Evolutionary conservation across 2,113 vertebrate species (phyloP).

Genomic region (Noctilio leporinus): DNA sequence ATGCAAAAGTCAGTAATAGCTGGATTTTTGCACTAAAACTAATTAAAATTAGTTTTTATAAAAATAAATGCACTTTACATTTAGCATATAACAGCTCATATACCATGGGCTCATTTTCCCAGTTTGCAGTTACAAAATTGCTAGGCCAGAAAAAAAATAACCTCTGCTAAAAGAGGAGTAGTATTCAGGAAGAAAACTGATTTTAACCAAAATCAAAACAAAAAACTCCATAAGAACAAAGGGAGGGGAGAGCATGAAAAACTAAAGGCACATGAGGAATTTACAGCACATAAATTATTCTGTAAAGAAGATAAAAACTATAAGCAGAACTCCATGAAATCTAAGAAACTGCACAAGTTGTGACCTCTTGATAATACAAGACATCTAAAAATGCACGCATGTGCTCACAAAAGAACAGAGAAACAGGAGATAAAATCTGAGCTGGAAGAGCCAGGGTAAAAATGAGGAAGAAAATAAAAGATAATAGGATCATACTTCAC

Average conservation of each 20-base stretch:
- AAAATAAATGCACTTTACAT: not conserved
- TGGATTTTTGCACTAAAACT: not conserved
- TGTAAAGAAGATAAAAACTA: not conserved
- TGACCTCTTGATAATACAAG: not conserved
- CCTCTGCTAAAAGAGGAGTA: not conserved
- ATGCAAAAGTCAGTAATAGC: not conserved
- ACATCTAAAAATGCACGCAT: not conserved
- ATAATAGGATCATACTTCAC: not conserved
- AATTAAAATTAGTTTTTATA: not conserved
- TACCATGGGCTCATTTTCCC: accelerated
- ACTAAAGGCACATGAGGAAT: not conserved
- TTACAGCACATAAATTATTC: not conserved
- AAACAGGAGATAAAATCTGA: not conserved
- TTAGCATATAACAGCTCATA: not conserved
- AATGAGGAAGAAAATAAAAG: not conserved
- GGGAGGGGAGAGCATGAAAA: not conserved
- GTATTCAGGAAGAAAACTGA: not conserved
- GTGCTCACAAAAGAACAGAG: not conserved
- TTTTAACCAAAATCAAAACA: not conserved
- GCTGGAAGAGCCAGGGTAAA: not conserved
- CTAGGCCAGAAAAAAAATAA: not conserved
- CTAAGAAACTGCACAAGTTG: not conserved
- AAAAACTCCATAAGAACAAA: not conserved
- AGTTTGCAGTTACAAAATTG: not conserved
- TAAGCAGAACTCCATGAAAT: not conserved